Evolutionary conservation across 2,888 invertebrate species (phyloP), one percentile per base, ranked within the genome.

Genomic region (Kryphioiulus occultus): DNA sequence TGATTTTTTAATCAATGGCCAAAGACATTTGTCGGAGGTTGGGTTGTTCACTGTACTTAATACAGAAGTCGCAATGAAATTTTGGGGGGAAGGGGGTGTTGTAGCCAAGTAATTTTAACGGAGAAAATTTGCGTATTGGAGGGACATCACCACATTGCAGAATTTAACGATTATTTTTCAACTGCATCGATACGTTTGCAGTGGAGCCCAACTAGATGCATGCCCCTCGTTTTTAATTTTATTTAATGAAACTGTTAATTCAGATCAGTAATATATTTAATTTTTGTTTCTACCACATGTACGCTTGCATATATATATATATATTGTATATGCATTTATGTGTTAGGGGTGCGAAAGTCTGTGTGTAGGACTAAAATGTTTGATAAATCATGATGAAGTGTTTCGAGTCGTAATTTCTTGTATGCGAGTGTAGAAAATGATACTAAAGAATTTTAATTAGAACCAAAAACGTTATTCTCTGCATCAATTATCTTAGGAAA

Each of bases 271-370:
- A 59, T 59, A 59, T 59, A 59, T 59, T 59, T 19, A n/a, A 59
- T n/a, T 19, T 59, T 59, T 9, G 7, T 19, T 59, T n/a, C n/a
- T n/a, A 59, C n/a, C 59, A n/a, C 59, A 2, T 19, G 59, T n/a
- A 59, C 59, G n/a, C n/a, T n/a, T 59, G n/a, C n/a, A 19, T 59
- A 19, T n/a, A 59, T 59, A 35, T 35, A 19, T 59, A 19, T n/a
- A 59, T 59, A 35, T 35, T 59, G 59, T 59, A 59, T 59, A n/a
- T 59, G 59, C n/a, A 59, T 59, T 59, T 59, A 59, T 19, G 59
- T n/a, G 59, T 59, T 59, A n/a, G 59, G n/a, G 59, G 59, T 59
- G 59, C 59, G n/a, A 19, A 7, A 4, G n/a, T 59, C 19, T 19
- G 19, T 59, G 15, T 59, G n/a, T 59, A 35, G 19, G n/a, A 59